Conservation (phyloP, 2,888 invertebrate genomes). For the Phortica magna region DNA sequence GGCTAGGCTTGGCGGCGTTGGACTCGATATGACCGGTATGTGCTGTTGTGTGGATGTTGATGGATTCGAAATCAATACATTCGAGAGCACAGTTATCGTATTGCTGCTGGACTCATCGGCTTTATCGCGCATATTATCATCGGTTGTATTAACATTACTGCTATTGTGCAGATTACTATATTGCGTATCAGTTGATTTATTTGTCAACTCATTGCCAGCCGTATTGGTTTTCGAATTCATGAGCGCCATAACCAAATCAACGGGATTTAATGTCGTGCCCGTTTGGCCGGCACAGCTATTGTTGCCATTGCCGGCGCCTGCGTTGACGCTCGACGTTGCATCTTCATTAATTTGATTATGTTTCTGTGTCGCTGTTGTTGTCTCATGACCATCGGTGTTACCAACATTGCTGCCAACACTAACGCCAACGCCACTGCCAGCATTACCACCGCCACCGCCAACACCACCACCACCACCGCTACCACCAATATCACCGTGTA, state of each 20-base stretch:
- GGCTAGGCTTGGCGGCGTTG: conserved; percentile 61
- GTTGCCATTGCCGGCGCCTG: conserved; percentile 44
- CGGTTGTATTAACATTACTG: conserved; percentile 50
- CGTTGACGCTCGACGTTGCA: conserved; percentile 49
- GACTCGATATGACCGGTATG: conserved; percentile 76
- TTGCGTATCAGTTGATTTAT: conserved; percentile 68
- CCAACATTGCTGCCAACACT: neutral
- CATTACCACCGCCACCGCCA: conserved; percentile 47
- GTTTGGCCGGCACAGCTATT: conserved; percentile 26
- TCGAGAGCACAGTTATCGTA: conserved; percentile 74
- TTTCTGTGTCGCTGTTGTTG: conserved; percentile 38
- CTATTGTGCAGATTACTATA: conserved; percentile 57
- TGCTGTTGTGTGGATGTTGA: conserved; percentile 60
- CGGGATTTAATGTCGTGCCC: conserved; percentile 80
- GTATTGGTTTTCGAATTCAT: conserved; percentile 77
- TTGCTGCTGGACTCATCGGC: conserved; percentile 58
- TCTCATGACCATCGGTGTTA: conserved; percentile 17
- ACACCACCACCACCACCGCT: neutral
- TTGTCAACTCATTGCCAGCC: conserved; percentile 61
- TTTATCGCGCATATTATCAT: conserved; percentile 64
- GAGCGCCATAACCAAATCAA: conserved; percentile 81
- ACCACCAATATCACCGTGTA: conserved; percentile 44
- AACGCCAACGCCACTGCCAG: conserved; percentile 18
- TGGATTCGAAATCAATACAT: conserved; percentile 67
- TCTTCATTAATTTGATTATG: conserved; percentile 51